A percentile compares a stretch with the other conserved stretches of the same genome.
These are phyloP conservation scores for Spheniscus humboldti DNA, from an alignment of 2,797 vertebrate species.

Conservation along the genomic window DNA sequence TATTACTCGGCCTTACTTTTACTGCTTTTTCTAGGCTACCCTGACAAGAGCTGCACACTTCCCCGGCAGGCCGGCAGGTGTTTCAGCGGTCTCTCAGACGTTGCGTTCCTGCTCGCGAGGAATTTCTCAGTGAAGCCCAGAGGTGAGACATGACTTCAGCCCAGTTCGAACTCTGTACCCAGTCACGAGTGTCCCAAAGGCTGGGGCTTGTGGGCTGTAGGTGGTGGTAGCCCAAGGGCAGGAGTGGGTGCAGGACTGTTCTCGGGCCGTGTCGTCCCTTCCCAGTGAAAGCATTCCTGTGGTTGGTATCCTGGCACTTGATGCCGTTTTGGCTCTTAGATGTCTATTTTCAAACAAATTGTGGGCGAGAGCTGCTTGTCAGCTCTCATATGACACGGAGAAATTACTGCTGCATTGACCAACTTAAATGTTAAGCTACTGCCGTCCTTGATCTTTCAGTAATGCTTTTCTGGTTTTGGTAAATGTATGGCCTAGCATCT, in stretches of 20 bases:
- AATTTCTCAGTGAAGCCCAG: not conserved
- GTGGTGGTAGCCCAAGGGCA: not conserved
- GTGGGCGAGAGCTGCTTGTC: not conserved
- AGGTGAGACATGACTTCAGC: not conserved
- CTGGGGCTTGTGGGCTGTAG: accelerated
- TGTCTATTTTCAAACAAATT: not conserved
- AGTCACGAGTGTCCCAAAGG: no score
- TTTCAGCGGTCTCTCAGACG: accelerated
- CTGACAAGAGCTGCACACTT: accelerated
- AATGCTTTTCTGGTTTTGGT: not conserved
- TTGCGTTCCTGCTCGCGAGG: not conserved
- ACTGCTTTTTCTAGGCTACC: not conserved
- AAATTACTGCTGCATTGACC: not conserved
- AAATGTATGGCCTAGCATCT: accelerated
- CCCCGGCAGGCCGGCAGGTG: accelerated
- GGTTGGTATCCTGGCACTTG: accelerated
- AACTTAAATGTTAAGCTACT: not conserved
- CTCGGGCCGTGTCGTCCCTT: accelerated
- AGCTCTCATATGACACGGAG: accelerated
- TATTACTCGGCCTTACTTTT: not conserved
- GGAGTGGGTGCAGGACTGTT: not conserved
- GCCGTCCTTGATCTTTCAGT: not conserved
- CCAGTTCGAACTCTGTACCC: accelerated
- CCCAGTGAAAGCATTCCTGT: accelerated
- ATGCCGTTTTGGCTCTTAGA: not conserved